Conservation (phyloP, 2,888 invertebrate species). For the Agonopterix subpropinquella region DNA sequence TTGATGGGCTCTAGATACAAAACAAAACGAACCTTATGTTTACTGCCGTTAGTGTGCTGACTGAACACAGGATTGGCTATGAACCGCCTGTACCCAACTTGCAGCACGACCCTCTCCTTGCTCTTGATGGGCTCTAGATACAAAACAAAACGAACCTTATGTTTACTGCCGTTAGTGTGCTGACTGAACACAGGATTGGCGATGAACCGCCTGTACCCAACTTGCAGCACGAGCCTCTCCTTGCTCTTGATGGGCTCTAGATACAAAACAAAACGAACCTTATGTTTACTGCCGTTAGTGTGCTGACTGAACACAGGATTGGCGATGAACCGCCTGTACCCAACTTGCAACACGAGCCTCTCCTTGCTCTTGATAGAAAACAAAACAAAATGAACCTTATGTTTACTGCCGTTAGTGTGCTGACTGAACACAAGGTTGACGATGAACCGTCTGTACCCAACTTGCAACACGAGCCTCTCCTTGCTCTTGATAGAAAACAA, state of each 20-base stretch:
- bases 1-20: conserved; percentile 87
- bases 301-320: conserved; percentile 95
- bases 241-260: conserved; percentile 84
- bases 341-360: conserved; percentile 93
- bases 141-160: conserved; percentile 81
- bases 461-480: conserved; percentile 94
- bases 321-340: conserved; percentile 91
- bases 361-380: conserved; percentile 90
- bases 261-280: conserved; percentile 79
- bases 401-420: conserved; percentile 95
- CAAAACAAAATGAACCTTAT: conserved; percentile 81
- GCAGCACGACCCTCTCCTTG: conserved; percentile 94
- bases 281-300: conserved; percentile 95
- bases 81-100: conserved; percentile 95
- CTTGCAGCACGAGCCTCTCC: conserved; percentile 93
- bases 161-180: conserved; percentile 95
- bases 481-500: too few relatives aligned
- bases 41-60: conserved; percentile 94
- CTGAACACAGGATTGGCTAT: conserved; percentile 92
- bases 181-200: conserved; percentile 94
- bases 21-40: conserved; percentile 87
- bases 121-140: conserved; percentile 81
- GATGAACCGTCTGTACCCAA: conserved; percentile 93
- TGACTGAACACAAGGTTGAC: conserved; percentile 94
- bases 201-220: conserved; percentile 93